Percentiles rank a stretch among this genome's conserved stretches.
phyloP scores from a whole-genome alignment of 1,140 invertebrate genomes.

The Lethrus apterus region DNA sequence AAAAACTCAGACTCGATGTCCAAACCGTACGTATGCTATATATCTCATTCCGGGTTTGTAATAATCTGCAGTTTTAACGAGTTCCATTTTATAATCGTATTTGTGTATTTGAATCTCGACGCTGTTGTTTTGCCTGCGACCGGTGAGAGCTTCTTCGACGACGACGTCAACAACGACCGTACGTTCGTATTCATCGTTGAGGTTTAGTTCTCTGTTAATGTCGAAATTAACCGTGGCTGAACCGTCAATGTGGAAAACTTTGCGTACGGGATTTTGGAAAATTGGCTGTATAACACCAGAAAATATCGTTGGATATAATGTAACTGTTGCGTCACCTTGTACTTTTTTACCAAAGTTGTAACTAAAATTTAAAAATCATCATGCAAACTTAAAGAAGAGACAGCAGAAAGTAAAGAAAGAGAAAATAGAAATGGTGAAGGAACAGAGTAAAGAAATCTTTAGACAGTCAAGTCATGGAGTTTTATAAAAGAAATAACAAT shows the following conservation, averaged over 20 bases:
- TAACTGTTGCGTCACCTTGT: slow-evolving; percentile 67
- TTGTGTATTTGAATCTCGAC: slow-evolving; percentile 66
- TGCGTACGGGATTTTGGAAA: slow-evolving; percentile 55
- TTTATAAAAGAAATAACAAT: neutral
- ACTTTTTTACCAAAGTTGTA: slow-evolving; percentile 80
- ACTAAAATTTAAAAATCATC: slow-evolving; percentile 33
- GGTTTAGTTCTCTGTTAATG: slow-evolving; percentile 57
- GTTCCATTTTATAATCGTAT: slow-evolving; percentile 74
- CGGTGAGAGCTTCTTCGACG: slow-evolving; percentile 72
- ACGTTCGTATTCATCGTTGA: slow-evolving; percentile 67
- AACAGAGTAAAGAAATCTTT: neutral
- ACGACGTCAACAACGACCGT: slow-evolving; percentile 69
- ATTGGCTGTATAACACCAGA: slow-evolving; percentile 72
- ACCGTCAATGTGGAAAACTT: slow-evolving; percentile 75
- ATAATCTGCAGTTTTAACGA: slow-evolving; percentile 71
- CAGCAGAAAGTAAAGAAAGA: neutral
- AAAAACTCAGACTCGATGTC: slow-evolving; percentile 7
- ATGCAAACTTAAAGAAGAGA: neutral
- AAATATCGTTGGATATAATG: slow-evolving; percentile 67
- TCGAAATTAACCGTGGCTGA: slow-evolving; percentile 69
- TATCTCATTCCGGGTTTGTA: slow-evolving; percentile 86
- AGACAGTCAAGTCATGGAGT: neutral
- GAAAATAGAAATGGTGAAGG: neutral
- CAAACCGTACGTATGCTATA: slow-evolving; percentile 62
- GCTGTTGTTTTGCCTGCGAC: slow-evolving; percentile 72